Conservation (phyloP, 2,888 invertebrate genomes). For the Drosophila parthenogenetica region DNA sequence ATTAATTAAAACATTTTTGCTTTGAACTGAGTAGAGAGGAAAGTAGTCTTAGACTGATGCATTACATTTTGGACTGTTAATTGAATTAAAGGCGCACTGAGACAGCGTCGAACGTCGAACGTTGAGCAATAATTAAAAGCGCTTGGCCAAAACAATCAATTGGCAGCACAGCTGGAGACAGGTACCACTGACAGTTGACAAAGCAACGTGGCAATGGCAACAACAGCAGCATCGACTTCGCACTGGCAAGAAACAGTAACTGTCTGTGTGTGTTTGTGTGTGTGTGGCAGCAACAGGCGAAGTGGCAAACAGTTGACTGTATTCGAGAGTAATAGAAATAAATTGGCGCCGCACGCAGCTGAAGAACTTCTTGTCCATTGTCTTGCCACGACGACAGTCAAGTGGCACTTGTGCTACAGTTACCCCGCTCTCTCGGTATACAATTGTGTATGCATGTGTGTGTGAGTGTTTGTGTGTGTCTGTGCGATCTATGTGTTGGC, state of each 20-base stretch:
- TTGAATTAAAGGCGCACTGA: conserved; percentile 60
- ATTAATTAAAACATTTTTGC: conserved; percentile 62
- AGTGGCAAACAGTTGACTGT: conserved; percentile 21
- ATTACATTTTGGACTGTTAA: conserved; percentile 56
- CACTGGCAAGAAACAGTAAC: background rate
- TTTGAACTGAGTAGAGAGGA: conserved; percentile 9
- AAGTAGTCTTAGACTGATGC: conserved; percentile 28
- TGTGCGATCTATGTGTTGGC: conserved; percentile 30
- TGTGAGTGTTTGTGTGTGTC: conserved; percentile 12
- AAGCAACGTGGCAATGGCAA: conserved; percentile 30
- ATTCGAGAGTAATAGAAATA: conserved; percentile 65
- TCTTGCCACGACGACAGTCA: conserved; percentile 48
- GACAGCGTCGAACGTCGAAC: conserved; percentile 10
- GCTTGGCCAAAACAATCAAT: conserved; percentile 72
- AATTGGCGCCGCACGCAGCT: conserved; percentile 70
- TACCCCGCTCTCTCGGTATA: conserved; percentile 8
- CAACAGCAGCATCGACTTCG: conserved; percentile 1
- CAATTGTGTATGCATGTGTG: conserved; percentile 18
- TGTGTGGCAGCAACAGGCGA: conserved; percentile 14
- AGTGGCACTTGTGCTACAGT: conserved; percentile 47
- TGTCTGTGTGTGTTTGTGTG: background rate
- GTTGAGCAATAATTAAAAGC: conserved; percentile 69
- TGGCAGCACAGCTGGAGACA: conserved; percentile 70
- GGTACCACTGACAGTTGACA: conserved; percentile 50
- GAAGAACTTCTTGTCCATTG: conserved; percentile 46